Base-by-base conservation (phyloP, 2,888 invertebrate species). In the Machimus rusticus region DNA sequence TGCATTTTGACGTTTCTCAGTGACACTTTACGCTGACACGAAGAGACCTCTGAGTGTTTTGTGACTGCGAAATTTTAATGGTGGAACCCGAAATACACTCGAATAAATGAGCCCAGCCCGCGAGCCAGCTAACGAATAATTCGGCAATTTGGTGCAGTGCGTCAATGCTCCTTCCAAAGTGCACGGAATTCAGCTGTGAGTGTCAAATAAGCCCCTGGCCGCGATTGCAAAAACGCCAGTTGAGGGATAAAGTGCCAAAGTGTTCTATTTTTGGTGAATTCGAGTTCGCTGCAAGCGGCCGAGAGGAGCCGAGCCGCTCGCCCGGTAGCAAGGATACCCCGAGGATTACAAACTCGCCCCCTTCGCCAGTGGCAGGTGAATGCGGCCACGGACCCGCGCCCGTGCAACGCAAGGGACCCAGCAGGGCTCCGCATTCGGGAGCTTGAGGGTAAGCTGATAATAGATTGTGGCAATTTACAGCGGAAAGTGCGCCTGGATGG, bases 241-340 rank as follows among this genome's bases (percentile, higher is more conserved):
- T 74, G 74, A 43, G 43, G 74, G 39, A 66, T 84, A 85, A 85
- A 74, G 74, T 85, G 85, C 74, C 74, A 74, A 43, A 79, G 85
- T 85, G 85, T 85, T 85, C 85, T 85, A 85, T 85, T 85, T 85
- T 85, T 74, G 74, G 74, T 74, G 74, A 74, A 74, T 43, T 46
- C 14, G 31, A 37, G 6, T 76, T 76, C 12, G 85, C n/a, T 85
- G 12, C 19, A 43, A 43, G 74, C 74, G 31, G 19, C n/a, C 8
- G 74, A 37, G 19, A 46, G 9, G 81, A 84, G 43, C 39, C n/a
- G 81, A 84, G 43, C 39, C n/a, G 74, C n/a, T 34, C n/a, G 76
- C 19, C 12, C 14, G 12, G 4, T 37, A 34, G 51, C 16, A 46
- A 12, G 28, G 8, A 31, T 55, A 28, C 37, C 55, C 14, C 28